Evolutionary conservation across 2,113 vertebrate genomes (phyloP).

Genomic region (Sinocyclocheilus rhinocerous): DNA sequence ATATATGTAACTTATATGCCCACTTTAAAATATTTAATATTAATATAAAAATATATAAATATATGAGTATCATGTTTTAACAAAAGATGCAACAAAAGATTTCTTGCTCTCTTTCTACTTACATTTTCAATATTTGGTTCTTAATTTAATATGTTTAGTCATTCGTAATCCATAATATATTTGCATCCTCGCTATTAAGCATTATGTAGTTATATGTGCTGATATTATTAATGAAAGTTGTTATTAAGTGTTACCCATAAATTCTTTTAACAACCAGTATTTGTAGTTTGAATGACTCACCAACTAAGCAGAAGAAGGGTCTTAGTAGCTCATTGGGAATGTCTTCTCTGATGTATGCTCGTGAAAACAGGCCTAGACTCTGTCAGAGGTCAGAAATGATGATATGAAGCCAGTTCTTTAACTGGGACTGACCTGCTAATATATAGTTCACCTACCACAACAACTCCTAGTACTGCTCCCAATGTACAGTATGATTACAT

Average conservation of each 20-base stretch:
- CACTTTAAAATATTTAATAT: not conserved
- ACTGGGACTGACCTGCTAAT: not conserved
- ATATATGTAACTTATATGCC: not conserved
- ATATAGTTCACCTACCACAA: not conserved
- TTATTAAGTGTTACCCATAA: not conserved
- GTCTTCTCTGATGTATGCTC: not conserved
- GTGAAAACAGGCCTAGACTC: not conserved
- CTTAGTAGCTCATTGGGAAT: conserved; percentile 4
- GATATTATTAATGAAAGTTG: not conserved
- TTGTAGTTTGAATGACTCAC: conserved; percentile 15
- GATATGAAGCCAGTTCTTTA: not conserved
- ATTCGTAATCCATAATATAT: not conserved
- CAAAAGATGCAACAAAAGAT: not conserved
- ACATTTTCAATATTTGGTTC: not conserved
- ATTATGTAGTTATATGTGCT: not conserved
- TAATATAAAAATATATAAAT: not conserved
- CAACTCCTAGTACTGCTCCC: not conserved
- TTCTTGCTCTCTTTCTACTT: not conserved
- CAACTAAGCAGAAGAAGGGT: not conserved
- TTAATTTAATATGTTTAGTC: not conserved
- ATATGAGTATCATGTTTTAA: too few species aligned
- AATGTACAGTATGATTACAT: conserved; percentile 4
- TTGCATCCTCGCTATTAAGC: not conserved
- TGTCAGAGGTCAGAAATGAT: not conserved
- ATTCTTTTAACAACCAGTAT: not conserved